Conservation (phyloP, 1,140 invertebrate genomes). For the Penaeus indicus region DNA sequence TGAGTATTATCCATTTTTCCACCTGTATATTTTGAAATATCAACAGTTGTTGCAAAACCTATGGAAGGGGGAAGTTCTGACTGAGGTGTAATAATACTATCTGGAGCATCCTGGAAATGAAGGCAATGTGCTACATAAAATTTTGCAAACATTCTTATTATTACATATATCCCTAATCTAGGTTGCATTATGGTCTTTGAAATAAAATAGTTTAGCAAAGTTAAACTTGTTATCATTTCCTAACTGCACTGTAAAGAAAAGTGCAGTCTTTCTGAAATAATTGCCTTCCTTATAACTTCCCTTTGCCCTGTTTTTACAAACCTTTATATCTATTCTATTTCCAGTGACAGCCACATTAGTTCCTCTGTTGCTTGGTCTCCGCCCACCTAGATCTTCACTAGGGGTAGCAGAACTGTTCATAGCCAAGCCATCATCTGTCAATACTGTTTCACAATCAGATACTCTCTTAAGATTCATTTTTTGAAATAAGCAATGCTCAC, state of each 20-base stretch:
- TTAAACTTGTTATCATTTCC: not conserved
- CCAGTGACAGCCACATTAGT: slow-evolving; percentile 84
- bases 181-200: not conserved
- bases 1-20: slow-evolving; percentile 58
- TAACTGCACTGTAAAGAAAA: not conserved
- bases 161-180: not conserved
- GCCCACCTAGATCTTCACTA: slow-evolving; percentile 5
- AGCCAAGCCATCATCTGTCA: slow-evolving; percentile 57
- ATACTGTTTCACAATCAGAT: slow-evolving; percentile 33
- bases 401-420: slow-evolving; percentile 4
- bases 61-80: slow-evolving; percentile 48
- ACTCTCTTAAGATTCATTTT: not conserved
- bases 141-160: too few species aligned
- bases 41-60: slow-evolving; percentile 47
- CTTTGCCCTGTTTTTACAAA: slow-evolving; percentile 60
- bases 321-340: slow-evolving; percentile 85
- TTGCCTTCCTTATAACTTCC: not conserved
- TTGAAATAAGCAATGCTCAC: not conserved
- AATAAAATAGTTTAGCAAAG: not conserved
- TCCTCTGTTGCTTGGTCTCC: slow-evolving; percentile 70
- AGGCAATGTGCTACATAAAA: too few species aligned
- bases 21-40: slow-evolving; percentile 50
- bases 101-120: slow-evolving; percentile 39
- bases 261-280: not conserved
- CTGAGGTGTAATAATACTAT: slow-evolving; percentile 33